Percentiles rank a stretch among this genome's conserved stretches.
Evolutionary conservation across 2,113 vertebrate genomes (phyloP).

Genomic region (Pyrgilauda ruficollis): DNA sequence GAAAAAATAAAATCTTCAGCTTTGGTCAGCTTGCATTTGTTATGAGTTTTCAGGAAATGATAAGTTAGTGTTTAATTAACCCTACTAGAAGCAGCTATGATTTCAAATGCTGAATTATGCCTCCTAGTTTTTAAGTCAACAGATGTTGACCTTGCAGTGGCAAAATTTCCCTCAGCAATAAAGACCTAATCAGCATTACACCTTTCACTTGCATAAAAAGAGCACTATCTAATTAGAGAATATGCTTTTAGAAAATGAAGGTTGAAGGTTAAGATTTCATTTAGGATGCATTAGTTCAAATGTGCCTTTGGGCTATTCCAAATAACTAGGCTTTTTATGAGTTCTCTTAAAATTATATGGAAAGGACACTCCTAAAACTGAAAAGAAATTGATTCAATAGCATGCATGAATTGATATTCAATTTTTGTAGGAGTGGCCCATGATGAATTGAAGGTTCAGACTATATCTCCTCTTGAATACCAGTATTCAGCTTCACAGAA

Average conservation of each 20-base stretch:
- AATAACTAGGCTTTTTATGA: slow-evolving; percentile 53
- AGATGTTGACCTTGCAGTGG: slow-evolving; percentile 66
- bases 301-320: slow-evolving; percentile 66
- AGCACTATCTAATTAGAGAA: slow-evolving; percentile 67
- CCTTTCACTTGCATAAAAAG: slow-evolving; percentile 62
- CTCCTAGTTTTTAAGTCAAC: slow-evolving; percentile 67
- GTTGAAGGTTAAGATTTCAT: slow-evolving; percentile 77
- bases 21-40: slow-evolving; percentile 52
- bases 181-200: slow-evolving; percentile 70
- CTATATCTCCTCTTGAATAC: slow-evolving; percentile 2
- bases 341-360: slow-evolving; percentile 47
- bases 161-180: slow-evolving; percentile 62
- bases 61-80: slow-evolving; percentile 59
- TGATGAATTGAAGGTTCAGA: slow-evolving; percentile 45
- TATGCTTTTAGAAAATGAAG: slow-evolving; percentile 62
- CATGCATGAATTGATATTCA: slow-evolving; percentile 63
- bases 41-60: slow-evolving; percentile 58
- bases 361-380: slow-evolving; percentile 53
- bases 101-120: slow-evolving; percentile 64
- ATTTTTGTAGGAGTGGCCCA: slow-evolving; percentile 54
- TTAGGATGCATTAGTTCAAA: slow-evolving; percentile 72
- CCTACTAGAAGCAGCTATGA: slow-evolving; percentile 54
- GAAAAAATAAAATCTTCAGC: not conserved
- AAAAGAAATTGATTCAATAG: slow-evolving; percentile 60
- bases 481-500: not conserved